A percentile compares a stretch with the other conserved stretches of the same genome.
Evolutionary conservation across 1,140 invertebrate species (phyloP).

Genomic region (Aphaenogaster rudis): DNA sequence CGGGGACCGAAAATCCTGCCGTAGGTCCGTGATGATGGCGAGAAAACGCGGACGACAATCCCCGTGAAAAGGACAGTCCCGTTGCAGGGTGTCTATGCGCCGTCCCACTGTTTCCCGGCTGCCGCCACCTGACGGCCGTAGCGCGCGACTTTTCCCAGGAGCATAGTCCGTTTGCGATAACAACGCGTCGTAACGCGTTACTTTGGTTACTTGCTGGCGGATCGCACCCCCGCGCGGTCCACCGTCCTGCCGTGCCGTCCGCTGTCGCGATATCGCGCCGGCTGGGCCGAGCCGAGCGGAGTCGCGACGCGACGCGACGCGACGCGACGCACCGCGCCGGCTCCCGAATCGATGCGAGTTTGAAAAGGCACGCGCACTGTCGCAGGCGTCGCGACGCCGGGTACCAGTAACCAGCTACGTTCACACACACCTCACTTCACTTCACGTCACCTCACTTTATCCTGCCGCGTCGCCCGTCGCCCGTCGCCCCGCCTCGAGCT

Average conservation of each 20-base stretch:
- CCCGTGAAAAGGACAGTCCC: conserved; percentile 82
- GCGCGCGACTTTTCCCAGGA: conserved; percentile 72
- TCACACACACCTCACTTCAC: not conserved
- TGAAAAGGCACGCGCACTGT: not conserved
- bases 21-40: conserved; percentile 77
- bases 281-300: not conserved
- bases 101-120: conserved; percentile 81
- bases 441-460: not conserved
- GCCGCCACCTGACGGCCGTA: conserved; percentile 80
- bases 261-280: no score
- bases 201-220: conserved; percentile 33
- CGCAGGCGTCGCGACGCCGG: not conserved
- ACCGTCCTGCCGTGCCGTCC: no score
- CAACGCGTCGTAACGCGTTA: conserved; percentile 50
- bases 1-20: conserved; percentile 81
- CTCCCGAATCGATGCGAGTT: not conserved
- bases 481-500: conserved; percentile 58
- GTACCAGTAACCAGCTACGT: not conserved
- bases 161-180: conserved; percentile 80
- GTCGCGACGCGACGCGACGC: not conserved
- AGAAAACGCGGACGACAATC: conserved; percentile 80
- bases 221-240: conserved; percentile 53
- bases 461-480: conserved; percentile 40
- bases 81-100: conserved; percentile 84
- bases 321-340: not conserved